Conservation (phyloP, 2,113 vertebrate genomes). For the Catharus minimus region DNA sequence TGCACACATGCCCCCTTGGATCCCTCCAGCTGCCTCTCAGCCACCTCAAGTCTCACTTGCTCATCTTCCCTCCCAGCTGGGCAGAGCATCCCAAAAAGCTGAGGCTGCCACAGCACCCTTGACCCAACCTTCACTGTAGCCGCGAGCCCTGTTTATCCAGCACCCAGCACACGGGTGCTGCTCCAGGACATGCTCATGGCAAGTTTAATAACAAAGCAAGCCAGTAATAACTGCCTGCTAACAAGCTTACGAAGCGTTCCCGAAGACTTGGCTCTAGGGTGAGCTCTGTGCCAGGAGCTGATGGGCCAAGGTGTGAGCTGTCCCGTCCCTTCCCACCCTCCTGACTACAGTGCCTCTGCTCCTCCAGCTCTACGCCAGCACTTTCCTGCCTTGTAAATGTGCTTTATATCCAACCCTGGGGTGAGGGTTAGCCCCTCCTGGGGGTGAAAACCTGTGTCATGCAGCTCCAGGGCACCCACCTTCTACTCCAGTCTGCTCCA, state of each 20-base stretch:
- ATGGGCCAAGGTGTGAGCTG: accelerated
- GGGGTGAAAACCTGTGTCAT: not conserved
- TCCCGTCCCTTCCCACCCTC: not conserved
- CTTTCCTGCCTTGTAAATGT: not conserved
- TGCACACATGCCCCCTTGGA: accelerated
- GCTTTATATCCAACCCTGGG: not conserved
- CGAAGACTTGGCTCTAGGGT: not conserved
- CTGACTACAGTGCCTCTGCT: not conserved
- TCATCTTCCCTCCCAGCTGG: not conserved
- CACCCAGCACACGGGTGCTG: not conserved
- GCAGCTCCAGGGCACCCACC: not conserved
- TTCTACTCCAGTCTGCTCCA: not conserved
- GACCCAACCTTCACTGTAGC: slow-evolving; percentile 8
- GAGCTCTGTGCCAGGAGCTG: not conserved
- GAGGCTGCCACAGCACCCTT: not conserved
- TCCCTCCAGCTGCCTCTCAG: slow-evolving; percentile 10
- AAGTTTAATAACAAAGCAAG: slow-evolving; percentile 37
- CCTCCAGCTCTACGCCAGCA: not conserved
- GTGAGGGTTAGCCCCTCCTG: not conserved
- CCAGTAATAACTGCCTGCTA: not conserved
- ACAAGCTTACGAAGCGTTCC: not conserved
- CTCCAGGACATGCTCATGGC: not conserved
- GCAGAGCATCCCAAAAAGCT: not conserved
- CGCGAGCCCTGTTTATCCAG: not conserved
- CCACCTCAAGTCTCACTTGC: not conserved